phyloP scores from a whole-genome alignment of 2,113 vertebrate species.

The Peromyscus maniculatus region DNA sequence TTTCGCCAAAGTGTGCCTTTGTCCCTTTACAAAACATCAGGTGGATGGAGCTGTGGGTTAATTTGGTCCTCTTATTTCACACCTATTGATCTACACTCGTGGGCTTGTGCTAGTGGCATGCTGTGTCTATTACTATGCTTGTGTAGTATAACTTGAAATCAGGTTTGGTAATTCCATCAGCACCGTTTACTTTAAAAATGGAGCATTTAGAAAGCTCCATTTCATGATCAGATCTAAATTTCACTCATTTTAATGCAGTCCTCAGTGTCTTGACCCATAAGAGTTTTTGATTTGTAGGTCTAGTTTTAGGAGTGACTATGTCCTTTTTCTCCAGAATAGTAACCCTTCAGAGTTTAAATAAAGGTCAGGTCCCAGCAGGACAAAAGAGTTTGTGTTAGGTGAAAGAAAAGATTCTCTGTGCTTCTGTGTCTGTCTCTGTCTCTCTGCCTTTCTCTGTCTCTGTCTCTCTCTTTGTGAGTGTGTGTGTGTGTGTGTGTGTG shows the following conservation, averaged over 20 bases:
- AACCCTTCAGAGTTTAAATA: background rate
- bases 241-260: background rate
- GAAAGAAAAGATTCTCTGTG: background rate
- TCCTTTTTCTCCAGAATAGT: background rate
- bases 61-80: no score
- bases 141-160: background rate
- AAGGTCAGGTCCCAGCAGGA: conserved; percentile 20
- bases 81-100: background rate
- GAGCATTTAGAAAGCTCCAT: conserved; percentile 30
- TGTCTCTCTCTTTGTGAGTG: background rate
- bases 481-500: background rate
- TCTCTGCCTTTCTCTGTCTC: background rate
- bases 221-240: conserved; percentile 23
- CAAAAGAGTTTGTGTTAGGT: conserved; percentile 7
- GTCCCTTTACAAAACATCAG: background rate
- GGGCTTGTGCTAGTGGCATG: no score
- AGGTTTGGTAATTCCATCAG: background rate
- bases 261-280: background rate
- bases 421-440: background rate
- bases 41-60: background rate
- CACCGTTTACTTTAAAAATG: background rate
- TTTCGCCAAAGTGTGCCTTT: background rate
- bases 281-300: conserved; percentile 23
- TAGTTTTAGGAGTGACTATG: conserved; percentile 34
- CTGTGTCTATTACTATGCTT: no score